Conservation (phyloP, 2,888 invertebrate genomes). For the Phymatocera aterrima region DNA sequence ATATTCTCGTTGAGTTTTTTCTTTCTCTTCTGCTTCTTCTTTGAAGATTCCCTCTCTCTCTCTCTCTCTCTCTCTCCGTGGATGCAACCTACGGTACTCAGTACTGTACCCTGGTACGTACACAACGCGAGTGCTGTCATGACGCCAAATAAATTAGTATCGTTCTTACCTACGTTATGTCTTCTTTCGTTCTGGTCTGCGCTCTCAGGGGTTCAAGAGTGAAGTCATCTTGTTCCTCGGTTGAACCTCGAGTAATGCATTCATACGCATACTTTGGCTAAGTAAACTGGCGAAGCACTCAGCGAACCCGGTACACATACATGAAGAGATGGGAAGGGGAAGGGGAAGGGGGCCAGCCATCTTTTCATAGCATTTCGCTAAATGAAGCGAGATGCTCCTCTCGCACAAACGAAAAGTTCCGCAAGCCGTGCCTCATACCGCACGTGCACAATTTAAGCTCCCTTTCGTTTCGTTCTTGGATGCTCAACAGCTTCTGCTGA, state of each 20-base stretch:
- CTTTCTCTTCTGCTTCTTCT: no score
- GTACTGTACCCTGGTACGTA: no score
- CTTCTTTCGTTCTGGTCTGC: slow-evolving; percentile 9
- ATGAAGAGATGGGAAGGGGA: not conserved
- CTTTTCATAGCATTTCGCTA: slow-evolving; percentile 41
- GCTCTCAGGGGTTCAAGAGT: slow-evolving; percentile 1
- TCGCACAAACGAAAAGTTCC: slow-evolving; percentile 3
- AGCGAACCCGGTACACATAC: slow-evolving; percentile 7
- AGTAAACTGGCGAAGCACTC: slow-evolving; percentile 57
- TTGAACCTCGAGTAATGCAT: slow-evolving; percentile 57
- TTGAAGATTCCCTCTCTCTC: no score
- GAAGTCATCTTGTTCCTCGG: slow-evolving; percentile 14
- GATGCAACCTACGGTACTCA: no score
- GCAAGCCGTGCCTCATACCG: not conserved
- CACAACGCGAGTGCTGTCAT: not conserved
- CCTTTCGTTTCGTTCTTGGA: not conserved
- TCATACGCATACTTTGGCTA: slow-evolving; percentile 61
- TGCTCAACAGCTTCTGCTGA: not conserved
- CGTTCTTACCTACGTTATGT: not conserved
- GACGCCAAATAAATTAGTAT: slow-evolving; percentile 27
- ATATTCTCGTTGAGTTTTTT: no score
- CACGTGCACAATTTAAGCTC: not conserved
- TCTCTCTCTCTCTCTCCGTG: no score
- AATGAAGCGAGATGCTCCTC: slow-evolving; percentile 9
- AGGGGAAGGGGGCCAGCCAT: not conserved